Evolutionary conservation across 2,797 vertebrate species (phyloP).

Genomic region (Mus spretus): DNA sequence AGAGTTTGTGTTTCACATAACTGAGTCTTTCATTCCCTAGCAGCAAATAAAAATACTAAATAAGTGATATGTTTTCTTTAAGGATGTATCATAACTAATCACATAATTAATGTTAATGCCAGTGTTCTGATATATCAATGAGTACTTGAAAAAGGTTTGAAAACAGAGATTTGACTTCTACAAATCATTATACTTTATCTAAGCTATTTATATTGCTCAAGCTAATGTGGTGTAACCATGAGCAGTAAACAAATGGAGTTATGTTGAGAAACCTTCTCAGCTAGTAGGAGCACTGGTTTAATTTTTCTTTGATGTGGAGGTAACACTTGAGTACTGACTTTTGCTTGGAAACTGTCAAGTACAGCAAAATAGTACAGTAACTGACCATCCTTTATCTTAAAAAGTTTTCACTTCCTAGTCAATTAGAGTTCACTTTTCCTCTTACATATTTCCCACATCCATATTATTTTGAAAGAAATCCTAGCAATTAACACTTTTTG

Average conservation of each 20-base stretch:
- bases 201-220: not conserved
- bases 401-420: not conserved
- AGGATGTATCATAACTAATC: not conserved
- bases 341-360: not conserved
- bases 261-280: not conserved
- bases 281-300: not conserved
- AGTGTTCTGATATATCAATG: not conserved
- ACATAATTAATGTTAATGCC: not conserved
- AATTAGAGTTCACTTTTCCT: not conserved
- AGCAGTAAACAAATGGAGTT: not conserved
- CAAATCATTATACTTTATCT: not conserved
- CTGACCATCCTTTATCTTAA: not conserved
- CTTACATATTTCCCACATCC: not conserved
- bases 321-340: constrained; percentile 19
- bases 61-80: not conserved
- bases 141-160: not conserved
- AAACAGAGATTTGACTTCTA: not conserved
- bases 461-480: constrained; percentile 28
- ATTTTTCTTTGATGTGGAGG: not conserved
- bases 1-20: too few species aligned
- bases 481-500: not conserved
- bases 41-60: not conserved
- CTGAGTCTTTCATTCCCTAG: not conserved
- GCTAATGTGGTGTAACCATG: constrained; percentile 9
- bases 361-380: not conserved